A percentile compares a stretch with the other conserved stretches of the same genome.
Evolutionary conservation across 2,113 vertebrate species (phyloP).

Genomic region (Microcebus tavaratra): DNA sequence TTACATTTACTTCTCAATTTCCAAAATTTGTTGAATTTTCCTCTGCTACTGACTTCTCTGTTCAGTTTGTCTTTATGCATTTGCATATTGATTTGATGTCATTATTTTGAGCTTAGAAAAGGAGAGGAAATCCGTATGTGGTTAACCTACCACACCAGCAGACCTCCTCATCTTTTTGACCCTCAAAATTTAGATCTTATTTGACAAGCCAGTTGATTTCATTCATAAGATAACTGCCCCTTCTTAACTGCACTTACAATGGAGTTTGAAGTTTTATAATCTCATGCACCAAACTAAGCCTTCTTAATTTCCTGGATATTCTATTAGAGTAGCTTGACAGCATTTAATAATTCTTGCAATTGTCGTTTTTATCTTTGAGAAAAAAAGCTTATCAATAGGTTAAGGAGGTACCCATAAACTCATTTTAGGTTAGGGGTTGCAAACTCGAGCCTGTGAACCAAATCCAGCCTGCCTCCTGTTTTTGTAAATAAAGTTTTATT

Average conservation of each 20-base stretch:
- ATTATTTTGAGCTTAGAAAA: neutral
- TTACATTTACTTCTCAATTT: neutral
- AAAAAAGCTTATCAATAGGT: accelerated
- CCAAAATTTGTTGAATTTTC: neutral
- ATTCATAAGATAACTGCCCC: neutral
- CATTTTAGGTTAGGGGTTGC: neutral
- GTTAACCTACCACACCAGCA: neutral
- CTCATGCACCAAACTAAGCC: neutral
- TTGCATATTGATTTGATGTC: neutral
- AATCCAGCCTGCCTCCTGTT: neutral
- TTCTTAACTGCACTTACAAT: neutral
- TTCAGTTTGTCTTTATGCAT: neutral
- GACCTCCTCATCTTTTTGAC: neutral
- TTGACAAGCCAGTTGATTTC: neutral
- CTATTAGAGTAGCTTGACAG: neutral
- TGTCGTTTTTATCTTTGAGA: neutral
- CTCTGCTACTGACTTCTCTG: neutral
- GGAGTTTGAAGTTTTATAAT: neutral
- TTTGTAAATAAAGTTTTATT: neutral
- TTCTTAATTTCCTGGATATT: neutral
- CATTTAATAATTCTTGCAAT: neutral
- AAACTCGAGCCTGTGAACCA: neutral
- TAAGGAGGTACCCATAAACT: neutral
- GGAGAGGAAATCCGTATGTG: neutral
- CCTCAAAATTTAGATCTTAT: neutral